Evolutionary conservation across 2,888 invertebrate genomes (phyloP).

Genomic region (Andrena haemorrhoa): DNA sequence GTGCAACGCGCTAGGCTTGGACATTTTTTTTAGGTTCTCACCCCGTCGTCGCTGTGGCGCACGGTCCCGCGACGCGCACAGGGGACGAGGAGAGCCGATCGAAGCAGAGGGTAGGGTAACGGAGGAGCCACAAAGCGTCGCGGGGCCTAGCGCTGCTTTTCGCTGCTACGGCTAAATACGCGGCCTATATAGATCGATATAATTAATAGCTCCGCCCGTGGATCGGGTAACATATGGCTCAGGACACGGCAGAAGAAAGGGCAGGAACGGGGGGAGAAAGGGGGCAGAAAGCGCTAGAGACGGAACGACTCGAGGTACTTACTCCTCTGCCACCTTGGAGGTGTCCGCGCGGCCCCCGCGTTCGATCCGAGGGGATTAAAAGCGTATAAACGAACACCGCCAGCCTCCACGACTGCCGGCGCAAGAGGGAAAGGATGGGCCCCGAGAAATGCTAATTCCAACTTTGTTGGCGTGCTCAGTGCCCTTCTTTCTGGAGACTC

Average conservation of each 20-base stretch:
- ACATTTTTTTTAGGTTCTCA: conserved; percentile 79
- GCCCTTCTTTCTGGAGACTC: conserved; percentile 24
- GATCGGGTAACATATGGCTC: conserved; percentile 83
- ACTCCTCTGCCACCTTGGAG: conserved; percentile 43
- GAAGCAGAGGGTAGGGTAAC: conserved; percentile 39
- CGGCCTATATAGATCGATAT: conserved; percentile 82
- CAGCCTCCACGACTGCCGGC: conserved; percentile 50
- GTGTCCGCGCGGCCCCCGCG: conserved; percentile 63
- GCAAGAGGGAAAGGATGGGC: conserved; percentile 30
- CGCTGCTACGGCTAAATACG: conserved; percentile 65
- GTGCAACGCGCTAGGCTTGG: conserved; percentile 76
- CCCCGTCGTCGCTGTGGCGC: conserved; percentile 66
- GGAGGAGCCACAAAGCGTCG: conserved; percentile 71
- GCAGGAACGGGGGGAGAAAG: conserved; percentile 23
- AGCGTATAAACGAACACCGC: conserved; percentile 75
- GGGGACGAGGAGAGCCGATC: conserved; percentile 44
- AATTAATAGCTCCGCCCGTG: conserved; percentile 82
- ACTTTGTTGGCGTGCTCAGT: conserved; percentile 65
- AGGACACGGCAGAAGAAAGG: conserved; percentile 68
- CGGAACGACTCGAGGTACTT: conserved; percentile 37
- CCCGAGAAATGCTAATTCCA: conserved; percentile 74
- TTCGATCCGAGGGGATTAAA: conserved; percentile 78
- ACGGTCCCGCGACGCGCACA: conserved; percentile 37
- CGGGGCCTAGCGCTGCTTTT: conserved; percentile 49
- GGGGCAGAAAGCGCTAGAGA: conserved; percentile 36